Conservation (phyloP, 2,797 vertebrate genomes). For the Pseudochromis fuscus region DNA sequence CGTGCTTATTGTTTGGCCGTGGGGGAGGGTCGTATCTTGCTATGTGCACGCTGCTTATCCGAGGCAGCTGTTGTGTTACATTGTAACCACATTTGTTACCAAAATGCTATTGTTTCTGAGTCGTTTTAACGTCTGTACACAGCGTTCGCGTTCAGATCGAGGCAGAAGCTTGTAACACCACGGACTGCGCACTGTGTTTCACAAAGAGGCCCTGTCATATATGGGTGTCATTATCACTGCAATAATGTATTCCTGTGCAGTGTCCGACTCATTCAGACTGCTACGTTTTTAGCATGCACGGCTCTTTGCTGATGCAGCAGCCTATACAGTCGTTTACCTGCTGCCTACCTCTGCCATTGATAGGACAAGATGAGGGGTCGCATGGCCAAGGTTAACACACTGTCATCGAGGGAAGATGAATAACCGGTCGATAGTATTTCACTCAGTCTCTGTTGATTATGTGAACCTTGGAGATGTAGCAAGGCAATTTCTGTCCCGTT, state of each 20-base stretch:
- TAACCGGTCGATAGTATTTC: slow-evolving; percentile 31
- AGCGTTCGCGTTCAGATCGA: neutral
- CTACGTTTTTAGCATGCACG: neutral
- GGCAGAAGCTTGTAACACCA: neutral
- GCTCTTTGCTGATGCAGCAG: slow-evolving; percentile 10
- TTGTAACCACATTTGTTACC: neutral
- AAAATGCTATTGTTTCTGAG: neutral
- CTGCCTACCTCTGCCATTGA: slow-evolving; percentile 9
- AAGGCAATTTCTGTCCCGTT: neutral
- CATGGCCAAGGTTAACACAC: slow-evolving; percentile 72
- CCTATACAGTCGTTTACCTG: neutral
- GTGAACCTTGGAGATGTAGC: slow-evolving; percentile 1
- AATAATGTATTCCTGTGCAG: slow-evolving; percentile 16
- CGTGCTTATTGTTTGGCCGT: slow-evolving; percentile 85
- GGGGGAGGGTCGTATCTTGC: slow-evolving; percentile 82
- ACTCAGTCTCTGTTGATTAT: neutral
- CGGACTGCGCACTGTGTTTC: slow-evolving; percentile 49
- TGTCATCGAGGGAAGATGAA: slow-evolving; percentile 36
- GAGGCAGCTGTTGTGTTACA: slow-evolving; percentile 41
- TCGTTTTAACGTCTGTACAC: neutral
- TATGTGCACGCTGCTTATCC: slow-evolving; percentile 49
- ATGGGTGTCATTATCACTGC: slow-evolving; percentile 26
- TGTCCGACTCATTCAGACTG: neutral
- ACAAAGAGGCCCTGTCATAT: slow-evolving; percentile 40
- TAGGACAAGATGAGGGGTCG: slow-evolving; percentile 39